A percentile compares a stretch with the other conserved stretches of the same genome.
Conservation (phyloP, 2,113 vertebrate species). For the Hippocampus zosterae region DNA sequence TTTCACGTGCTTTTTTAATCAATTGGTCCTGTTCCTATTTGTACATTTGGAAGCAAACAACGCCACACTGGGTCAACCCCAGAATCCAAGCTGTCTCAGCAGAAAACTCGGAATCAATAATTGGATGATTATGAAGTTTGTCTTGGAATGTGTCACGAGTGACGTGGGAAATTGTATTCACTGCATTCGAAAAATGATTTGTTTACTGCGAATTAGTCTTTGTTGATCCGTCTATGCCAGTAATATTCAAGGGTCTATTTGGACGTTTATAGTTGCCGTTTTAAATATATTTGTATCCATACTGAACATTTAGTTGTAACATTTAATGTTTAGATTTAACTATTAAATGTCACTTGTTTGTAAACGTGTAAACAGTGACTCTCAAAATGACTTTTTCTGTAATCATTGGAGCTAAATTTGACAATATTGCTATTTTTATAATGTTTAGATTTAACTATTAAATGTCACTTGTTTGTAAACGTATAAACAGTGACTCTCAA, state of each 20-base stretch:
- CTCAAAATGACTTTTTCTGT: not conserved
- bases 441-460: not conserved
- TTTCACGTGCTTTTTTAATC: not conserved
- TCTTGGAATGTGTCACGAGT: not conserved
- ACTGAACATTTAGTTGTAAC: not conserved
- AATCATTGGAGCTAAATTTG: not conserved
- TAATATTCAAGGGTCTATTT: not conserved
- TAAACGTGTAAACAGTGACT: not conserved
- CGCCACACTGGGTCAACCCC: not conserved
- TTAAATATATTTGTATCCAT: no score
- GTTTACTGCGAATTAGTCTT: not conserved
- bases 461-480: no score
- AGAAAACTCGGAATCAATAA: not conserved
- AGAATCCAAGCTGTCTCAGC: not conserved
- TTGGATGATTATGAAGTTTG: not conserved
- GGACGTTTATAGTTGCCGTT: no score
- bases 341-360: no score
- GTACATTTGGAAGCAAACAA: not conserved
- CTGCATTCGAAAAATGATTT: not conserved
- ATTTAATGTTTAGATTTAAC: not conserved
- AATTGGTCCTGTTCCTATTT: not conserved
- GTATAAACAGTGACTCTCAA: not conserved
- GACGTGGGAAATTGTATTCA: not conserved
- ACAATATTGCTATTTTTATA: not conserved
- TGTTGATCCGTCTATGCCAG: not conserved